These are phyloP conservation scores for Malurus melanocephalus DNA, from an alignment of 2,113 vertebrate species.

Conservation along the genomic window DNA sequence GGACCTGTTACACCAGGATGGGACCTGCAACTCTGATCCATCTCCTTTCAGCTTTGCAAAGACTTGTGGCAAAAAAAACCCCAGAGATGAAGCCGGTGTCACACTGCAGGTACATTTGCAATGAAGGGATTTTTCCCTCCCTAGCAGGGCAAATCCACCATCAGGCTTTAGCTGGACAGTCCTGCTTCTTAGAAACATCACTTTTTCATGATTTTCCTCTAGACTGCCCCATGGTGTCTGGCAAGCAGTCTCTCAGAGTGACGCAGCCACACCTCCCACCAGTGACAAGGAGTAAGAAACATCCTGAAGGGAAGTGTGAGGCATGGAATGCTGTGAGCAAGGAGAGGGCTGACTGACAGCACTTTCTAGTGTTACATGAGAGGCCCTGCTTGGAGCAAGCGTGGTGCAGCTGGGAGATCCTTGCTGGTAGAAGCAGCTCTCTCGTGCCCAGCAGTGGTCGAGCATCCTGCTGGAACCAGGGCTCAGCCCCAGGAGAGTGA, in stretches of 20 bases:
- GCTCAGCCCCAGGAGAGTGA: not conserved
- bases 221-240: not conserved
- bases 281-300: not conserved
- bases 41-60: not conserved
- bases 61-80: not conserved
- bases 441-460: accelerated
- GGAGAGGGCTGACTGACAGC: not conserved
- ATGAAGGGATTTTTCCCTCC: not conserved
- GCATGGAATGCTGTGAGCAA: not conserved
- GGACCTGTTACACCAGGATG: not conserved
- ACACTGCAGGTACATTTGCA: not conserved
- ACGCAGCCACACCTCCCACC: not conserved
- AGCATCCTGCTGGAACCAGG: not conserved
- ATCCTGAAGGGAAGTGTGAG: not conserved
- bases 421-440: not conserved
- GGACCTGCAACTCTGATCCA: not conserved
- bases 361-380: not conserved
- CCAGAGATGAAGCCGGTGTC: not conserved
- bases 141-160: not conserved
- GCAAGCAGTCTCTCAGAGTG: not conserved
- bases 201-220: not conserved
- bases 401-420: accelerated
- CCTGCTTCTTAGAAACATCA: not conserved
- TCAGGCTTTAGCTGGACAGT: not conserved
- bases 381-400: accelerated